Conservation (phyloP, 2,888 invertebrate genomes). For the Julus scandinavius region DNA sequence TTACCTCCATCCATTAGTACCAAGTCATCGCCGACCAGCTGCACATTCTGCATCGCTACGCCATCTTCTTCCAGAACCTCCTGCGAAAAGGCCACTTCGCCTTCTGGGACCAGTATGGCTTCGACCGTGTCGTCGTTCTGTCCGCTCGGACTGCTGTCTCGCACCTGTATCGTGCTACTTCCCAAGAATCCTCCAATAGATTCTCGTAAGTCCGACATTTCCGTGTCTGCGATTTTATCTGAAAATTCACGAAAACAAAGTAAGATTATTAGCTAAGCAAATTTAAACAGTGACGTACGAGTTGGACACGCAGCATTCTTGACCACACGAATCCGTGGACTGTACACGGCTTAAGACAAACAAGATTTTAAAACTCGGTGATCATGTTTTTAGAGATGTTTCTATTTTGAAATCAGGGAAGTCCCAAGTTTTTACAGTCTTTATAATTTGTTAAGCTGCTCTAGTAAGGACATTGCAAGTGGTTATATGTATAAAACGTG, state of each 20-base stretch:
- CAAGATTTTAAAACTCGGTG: too few relatives aligned
- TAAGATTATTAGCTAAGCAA: neutral
- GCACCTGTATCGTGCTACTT: slow-evolving; percentile 42
- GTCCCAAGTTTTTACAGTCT: too few relatives aligned
- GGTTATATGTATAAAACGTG: too few relatives aligned
- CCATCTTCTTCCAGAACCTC: neutral
- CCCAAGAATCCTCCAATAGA: slow-evolving; percentile 15
- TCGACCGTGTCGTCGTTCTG: neutral
- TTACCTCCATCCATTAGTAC: slow-evolving; percentile 49
- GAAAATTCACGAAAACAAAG: neutral
- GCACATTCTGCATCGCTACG: slow-evolving; percentile 42
- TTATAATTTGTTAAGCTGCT: too few relatives aligned
- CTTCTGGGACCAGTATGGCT: slow-evolving; percentile 35
- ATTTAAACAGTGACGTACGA: too few relatives aligned
- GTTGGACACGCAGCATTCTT: too few relatives aligned
- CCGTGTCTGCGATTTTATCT: neutral
- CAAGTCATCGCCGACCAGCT: slow-evolving; percentile 44
- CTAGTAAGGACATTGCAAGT: too few relatives aligned
- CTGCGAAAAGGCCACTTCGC: neutral
- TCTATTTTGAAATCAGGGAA: neutral
- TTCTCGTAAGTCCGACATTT: slow-evolving; percentile 19
- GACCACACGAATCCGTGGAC: too few relatives aligned
- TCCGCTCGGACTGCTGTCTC: neutral
- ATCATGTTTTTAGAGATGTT: too few relatives aligned
- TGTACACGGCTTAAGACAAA: too few relatives aligned